Evolutionary conservation across 2,888 invertebrate species (phyloP), one percentile per base, ranked within the genome.

Genomic region (Eupsilia transversa): DNA sequence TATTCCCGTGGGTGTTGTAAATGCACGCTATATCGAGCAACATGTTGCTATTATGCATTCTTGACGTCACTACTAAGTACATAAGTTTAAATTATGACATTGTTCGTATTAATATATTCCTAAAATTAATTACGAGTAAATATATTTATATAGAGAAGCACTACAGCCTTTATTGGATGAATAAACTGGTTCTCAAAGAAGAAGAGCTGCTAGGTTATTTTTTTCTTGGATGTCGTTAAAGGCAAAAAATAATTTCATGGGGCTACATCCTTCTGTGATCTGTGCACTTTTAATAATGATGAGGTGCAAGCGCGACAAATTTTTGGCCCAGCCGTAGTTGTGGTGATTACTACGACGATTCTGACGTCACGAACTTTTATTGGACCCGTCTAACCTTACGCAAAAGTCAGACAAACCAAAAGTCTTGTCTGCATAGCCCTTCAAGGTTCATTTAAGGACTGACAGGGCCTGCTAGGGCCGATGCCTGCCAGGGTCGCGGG

Each of bases 1-100:
- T 54, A 60, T 71, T 71, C 54, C 78, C 30, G 61, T 41, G 14
- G 46, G 54, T 41, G 1, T 61, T 54, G 14, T 65, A n/a, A 60
- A 10, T 65, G 20, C 14, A 35, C 33, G n/a, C 14, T 63, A 57
- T 49, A 52, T 35, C n/a, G 17, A 46, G 76, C 49, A 57, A n/a
- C 23, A 33, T 27, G 30, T 41, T 49, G 46, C 14, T 57, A 43
- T 57, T n/a, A 61, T 38, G 56, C 63, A 63, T 27, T 57, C 30
- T 56, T 49, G 43, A 49, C 33, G 23, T 59, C 33, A 49, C 14
- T 33, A 17, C 9, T 35, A 46, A 17, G 35, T 35, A 54, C 1
- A n/a, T 27, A 20, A 6, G 14, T 35, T 35, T 67, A n/a, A 7
- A 70, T 46, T 17, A 43, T 23, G 20, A 30, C 12, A 43, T 27